These are phyloP conservation scores for Masnerella sp. DNA, from an alignment of 2,888 invertebrate genomes.

Conservation along the genomic window DNA sequence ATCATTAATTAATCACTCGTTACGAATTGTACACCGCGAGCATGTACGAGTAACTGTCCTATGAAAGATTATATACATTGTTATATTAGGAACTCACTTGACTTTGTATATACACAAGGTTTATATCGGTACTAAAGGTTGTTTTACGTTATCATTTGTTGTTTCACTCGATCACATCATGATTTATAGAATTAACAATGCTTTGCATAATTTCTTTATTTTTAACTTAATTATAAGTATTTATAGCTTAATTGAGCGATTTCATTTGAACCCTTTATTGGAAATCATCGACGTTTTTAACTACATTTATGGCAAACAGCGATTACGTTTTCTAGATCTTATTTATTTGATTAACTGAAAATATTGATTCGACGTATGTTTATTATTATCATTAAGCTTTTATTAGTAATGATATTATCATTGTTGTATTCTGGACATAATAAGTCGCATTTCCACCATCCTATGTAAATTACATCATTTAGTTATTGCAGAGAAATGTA, in stretches of 20 bases:
- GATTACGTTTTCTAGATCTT: neutral
- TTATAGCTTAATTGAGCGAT: slow-evolving; percentile 22
- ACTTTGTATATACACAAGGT: slow-evolving; percentile 41
- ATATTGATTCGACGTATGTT: slow-evolving; percentile 10
- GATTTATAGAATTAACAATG: no score
- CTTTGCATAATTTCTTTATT: neutral
- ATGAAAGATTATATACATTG: slow-evolving; percentile 28
- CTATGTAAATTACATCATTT: slow-evolving; percentile 15
- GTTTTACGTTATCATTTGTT: slow-evolving; percentile 27
- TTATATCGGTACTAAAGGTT: slow-evolving; percentile 37
- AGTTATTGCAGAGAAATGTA: slow-evolving; percentile 7
- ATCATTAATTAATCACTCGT: slow-evolving; percentile 19
- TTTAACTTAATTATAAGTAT: neutral
- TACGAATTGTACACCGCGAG: slow-evolving; percentile 30
- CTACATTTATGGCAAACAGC: slow-evolving; percentile 12
- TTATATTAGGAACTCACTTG: slow-evolving; percentile 22
- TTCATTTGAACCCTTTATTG: slow-evolving; percentile 47
- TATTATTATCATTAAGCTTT: slow-evolving; percentile 39
- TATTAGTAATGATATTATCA: slow-evolving; percentile 17
- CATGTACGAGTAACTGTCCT: slow-evolving; percentile 5
- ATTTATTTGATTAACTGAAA: neutral
- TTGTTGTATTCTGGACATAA: slow-evolving; percentile 26
- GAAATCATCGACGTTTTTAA: slow-evolving; percentile 17
- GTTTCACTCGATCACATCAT: slow-evolving; percentile 34
- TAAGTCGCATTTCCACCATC: slow-evolving; percentile 29